These are phyloP conservation scores for Apodemus agrarius DNA, from an alignment of 2,797 vertebrate species.

Conservation along the genomic window DNA sequence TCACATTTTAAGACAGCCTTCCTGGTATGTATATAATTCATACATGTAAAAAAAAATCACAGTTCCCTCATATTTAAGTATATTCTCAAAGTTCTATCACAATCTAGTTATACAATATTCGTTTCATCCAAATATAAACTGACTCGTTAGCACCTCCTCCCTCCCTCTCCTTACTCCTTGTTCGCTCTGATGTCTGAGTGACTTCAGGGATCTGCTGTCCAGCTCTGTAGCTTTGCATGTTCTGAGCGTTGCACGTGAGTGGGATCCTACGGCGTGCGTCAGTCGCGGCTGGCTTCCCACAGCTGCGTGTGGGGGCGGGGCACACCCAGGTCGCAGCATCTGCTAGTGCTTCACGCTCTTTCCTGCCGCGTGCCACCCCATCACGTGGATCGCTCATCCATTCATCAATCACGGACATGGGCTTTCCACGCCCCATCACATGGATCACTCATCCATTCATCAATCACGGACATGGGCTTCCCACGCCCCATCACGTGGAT, in stretches of 20 bases:
- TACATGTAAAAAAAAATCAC: neutral
- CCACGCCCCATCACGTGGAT: neutral
- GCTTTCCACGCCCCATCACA: neutral
- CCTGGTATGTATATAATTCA: neutral
- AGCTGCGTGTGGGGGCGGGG: neutral
- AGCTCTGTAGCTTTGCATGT: neutral
- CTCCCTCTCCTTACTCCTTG: neutral
- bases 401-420: neutral
- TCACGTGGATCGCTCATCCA: neutral
- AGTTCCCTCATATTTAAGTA: neutral
- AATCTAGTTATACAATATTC: neutral
- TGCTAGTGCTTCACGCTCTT: neutral
- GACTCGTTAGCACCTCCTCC: neutral
- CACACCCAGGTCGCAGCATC: neutral
- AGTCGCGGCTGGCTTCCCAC: neutral
- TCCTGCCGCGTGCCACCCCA: neutral
- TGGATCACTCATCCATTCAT: no score
- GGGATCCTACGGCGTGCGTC: neutral
- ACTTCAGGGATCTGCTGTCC: neutral
- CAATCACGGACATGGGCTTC: neutral
- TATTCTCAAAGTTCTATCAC: neutral
- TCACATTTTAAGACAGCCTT: slow-evolving; percentile 8
- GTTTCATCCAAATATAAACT: neutral
- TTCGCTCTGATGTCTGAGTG: neutral
- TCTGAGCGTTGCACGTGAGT: neutral